Evolutionary conservation across 2,113 vertebrate genomes (phyloP).

Genomic region (Caranx melampygus): DNA sequence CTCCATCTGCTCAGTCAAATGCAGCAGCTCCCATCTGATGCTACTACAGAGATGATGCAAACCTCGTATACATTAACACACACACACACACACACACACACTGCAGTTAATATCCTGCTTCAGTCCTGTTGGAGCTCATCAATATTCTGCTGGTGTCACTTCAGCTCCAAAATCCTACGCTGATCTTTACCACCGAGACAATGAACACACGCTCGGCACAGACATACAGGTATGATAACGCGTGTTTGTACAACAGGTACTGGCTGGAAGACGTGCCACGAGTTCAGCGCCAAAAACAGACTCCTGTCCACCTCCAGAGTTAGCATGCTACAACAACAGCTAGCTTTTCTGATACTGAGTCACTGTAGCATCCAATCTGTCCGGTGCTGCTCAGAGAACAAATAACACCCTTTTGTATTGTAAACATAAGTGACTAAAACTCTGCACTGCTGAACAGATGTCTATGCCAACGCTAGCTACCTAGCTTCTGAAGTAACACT

Average conservation of each 20-base stretch:
- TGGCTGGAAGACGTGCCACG: not conserved
- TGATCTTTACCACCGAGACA: not conserved
- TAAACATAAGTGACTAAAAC: too few species aligned
- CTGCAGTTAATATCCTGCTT: constrained; percentile 7
- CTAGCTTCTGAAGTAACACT: too few species aligned
- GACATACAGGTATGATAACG: too few species aligned
- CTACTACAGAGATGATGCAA: constrained; percentile 17
- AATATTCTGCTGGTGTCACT: constrained; percentile 44
- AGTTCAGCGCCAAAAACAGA: too few species aligned
- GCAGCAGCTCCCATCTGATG: not conserved
- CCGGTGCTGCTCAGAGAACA: too few species aligned
- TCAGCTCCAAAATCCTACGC: constrained; percentile 8
- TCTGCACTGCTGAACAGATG: too few species aligned
- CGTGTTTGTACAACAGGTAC: not conserved
- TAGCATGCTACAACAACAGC: too few species aligned
- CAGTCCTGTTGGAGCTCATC: constrained; percentile 25
- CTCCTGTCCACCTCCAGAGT: too few species aligned
- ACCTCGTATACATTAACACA: constrained; percentile 10
- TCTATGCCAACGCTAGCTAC: too few species aligned
- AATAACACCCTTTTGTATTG: too few species aligned
- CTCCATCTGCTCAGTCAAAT: not conserved
- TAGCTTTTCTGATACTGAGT: too few species aligned
- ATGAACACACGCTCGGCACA: not conserved
- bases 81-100: not conserved
- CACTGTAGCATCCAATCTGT: too few species aligned